These are phyloP conservation scores for Rhombomys opimus DNA, from an alignment of 2,113 vertebrate species.

Conservation along the genomic window DNA sequence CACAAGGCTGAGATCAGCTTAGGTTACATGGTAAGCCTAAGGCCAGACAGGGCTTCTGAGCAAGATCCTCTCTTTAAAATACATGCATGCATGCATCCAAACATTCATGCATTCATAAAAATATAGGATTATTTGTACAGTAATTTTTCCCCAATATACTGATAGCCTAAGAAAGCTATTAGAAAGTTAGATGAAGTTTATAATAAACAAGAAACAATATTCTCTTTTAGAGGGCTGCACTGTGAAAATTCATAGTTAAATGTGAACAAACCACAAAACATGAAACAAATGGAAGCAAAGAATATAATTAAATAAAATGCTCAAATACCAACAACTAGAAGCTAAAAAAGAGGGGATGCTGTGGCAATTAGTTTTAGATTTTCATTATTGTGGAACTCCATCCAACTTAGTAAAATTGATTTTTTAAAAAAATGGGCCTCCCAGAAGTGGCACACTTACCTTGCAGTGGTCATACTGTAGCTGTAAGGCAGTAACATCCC, in stretches of 20 bases:
- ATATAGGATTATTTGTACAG: background rate
- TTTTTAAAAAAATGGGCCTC: background rate
- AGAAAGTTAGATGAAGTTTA: constrained; percentile 4
- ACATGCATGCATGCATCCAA: background rate
- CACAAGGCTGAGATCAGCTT: background rate
- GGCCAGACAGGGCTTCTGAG: background rate
- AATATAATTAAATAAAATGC: background rate
- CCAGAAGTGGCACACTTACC: constrained; percentile 84
- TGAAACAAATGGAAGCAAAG: background rate
- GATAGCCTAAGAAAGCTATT: background rate
- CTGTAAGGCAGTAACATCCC: constrained; percentile 95
- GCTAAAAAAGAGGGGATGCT: fast-evolving
- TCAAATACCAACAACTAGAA: background rate
- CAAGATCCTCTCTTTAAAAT: background rate
- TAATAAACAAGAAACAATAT: background rate
- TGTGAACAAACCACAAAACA: background rate
- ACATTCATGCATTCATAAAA: background rate
- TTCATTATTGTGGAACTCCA: background rate
- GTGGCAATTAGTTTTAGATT: background rate
- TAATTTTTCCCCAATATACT: background rate
- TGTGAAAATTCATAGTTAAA: background rate
- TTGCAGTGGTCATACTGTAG: constrained; percentile 95
- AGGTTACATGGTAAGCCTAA: background rate
- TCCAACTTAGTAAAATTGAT: background rate
- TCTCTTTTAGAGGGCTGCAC: background rate